Evolutionary conservation across 1,140 invertebrate species (phyloP).

Genomic region (Wasmannia auropunctata): DNA sequence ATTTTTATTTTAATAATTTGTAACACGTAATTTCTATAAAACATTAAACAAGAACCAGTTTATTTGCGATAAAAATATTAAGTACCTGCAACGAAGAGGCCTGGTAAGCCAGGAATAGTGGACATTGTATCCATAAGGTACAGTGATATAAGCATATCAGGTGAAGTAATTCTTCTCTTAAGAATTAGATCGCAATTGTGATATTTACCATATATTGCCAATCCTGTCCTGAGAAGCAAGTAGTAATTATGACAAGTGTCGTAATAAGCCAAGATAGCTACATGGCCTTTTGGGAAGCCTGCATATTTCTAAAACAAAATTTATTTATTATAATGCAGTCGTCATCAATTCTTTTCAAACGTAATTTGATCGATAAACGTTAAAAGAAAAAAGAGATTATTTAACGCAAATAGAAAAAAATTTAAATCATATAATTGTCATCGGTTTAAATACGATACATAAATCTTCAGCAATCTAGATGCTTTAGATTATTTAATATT

Average conservation of each 20-base stretch:
- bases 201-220: slow-evolving; percentile 92
- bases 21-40: not conserved
- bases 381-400: not conserved
- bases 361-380: not conserved
- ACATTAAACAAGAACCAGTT: not conserved
- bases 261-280: slow-evolving; percentile 90
- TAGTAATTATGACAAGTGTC: slow-evolving; percentile 89
- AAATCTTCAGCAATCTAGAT: no score
- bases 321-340: slow-evolving; percentile 5
- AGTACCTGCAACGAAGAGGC: slow-evolving; percentile 92
- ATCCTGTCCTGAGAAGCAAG: slow-evolving; percentile 91
- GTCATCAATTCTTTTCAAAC: not conserved
- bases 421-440: no score
- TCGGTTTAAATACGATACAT: no score
- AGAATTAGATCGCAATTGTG: slow-evolving; percentile 90
- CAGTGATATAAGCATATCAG: slow-evolving; percentile 90
- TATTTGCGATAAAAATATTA: not conserved
- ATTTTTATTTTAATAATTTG: not conserved
- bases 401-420: no score
- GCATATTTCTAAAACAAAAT: slow-evolving; percentile 83
- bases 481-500: no score
- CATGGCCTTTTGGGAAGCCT: slow-evolving; percentile 87
- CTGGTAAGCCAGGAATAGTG: slow-evolving; percentile 89
- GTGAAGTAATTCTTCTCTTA: slow-evolving; percentile 84
- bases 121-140: slow-evolving; percentile 92